phyloP scores from a whole-genome alignment of 2,113 vertebrate genomes.

The Limnothrissa miodon region DNA sequence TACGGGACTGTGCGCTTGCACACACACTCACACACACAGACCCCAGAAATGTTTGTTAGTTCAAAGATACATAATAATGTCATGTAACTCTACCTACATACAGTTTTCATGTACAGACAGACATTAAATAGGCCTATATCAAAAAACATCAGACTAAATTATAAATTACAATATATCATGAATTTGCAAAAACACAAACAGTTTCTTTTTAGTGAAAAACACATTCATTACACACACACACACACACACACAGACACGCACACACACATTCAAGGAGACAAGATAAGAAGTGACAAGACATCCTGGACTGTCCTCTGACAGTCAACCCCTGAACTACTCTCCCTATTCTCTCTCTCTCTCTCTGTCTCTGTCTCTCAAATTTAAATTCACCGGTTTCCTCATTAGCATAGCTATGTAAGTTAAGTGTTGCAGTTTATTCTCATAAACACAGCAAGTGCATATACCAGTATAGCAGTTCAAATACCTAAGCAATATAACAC shows the following conservation, averaged over 20 bases:
- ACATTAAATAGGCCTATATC: background rate
- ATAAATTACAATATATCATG: too few species aligned
- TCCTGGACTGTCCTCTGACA: conserved; percentile 48
- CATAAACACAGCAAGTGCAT: too few species aligned
- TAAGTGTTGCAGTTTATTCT: too few species aligned
- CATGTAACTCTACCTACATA: too few species aligned
- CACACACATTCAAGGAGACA: conserved; percentile 31
- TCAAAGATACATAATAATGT: too few species aligned
- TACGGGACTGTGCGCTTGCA: conserved; percentile 40
- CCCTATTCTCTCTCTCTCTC: conserved; percentile 26
- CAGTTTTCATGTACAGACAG: too few species aligned
- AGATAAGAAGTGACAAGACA: conserved; percentile 56
- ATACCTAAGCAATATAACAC: too few species aligned
- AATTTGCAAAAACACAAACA: background rate
- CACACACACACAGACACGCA: conserved; percentile 29
- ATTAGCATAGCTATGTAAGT: too few species aligned
- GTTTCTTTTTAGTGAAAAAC: background rate
- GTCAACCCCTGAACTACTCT: conserved; percentile 43
- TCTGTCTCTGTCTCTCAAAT: conserved; percentile 13
- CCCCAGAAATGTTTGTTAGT: background rate
- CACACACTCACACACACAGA: background rate
- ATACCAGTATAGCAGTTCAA: too few species aligned
- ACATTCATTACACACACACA: conserved; percentile 30
- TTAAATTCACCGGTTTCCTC: too few species aligned
- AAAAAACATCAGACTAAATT: too few species aligned